A percentile compares a stretch with the other conserved stretches of the same genome.
These are phyloP conservation scores for Xenopus tropicalis DNA, from an alignment of 2,113 vertebrate species.

Conservation along the genomic window DNA sequence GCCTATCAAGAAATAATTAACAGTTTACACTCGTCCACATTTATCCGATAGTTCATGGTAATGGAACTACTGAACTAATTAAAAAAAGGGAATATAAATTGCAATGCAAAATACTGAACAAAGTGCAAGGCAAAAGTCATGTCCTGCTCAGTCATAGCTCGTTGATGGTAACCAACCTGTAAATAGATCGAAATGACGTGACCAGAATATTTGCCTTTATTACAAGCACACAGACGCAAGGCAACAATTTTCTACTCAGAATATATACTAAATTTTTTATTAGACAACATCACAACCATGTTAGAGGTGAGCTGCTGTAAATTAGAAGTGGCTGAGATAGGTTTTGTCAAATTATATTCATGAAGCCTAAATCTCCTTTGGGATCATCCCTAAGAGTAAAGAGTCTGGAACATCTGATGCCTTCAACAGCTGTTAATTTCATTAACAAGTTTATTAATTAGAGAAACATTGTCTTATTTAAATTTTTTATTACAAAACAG, in stretches of 20 bases:
- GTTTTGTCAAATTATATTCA: conserved; percentile 53
- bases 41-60: conserved; percentile 33
- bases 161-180: conserved; percentile 41
- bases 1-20: background rate
- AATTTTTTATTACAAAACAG: conserved; percentile 22
- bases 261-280: conserved; percentile 51
- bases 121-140: background rate
- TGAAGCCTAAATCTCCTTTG: conserved; percentile 51
- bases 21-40: background rate
- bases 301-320: conserved; percentile 45
- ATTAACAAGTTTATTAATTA: conserved; percentile 53
- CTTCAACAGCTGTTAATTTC: conserved; percentile 56
- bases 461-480: conserved; percentile 33
- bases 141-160: conserved; percentile 40
- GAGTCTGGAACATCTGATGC: conserved; percentile 38
- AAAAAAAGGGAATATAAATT: conserved; percentile 45
- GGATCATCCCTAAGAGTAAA: conserved; percentile 49
- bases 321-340: conserved; percentile 49
- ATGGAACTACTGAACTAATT: conserved; percentile 26
- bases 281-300: conserved; percentile 47
- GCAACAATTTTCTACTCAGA: conserved; percentile 48
- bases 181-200: conserved; percentile 43
- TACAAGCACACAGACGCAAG: background rate
- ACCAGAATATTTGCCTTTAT: conserved; percentile 49
- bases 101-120: conserved; percentile 30